These are phyloP conservation scores for Enteromius anoplus DNA, from an alignment of 2,797 vertebrate species.

Conservation along the genomic window DNA sequence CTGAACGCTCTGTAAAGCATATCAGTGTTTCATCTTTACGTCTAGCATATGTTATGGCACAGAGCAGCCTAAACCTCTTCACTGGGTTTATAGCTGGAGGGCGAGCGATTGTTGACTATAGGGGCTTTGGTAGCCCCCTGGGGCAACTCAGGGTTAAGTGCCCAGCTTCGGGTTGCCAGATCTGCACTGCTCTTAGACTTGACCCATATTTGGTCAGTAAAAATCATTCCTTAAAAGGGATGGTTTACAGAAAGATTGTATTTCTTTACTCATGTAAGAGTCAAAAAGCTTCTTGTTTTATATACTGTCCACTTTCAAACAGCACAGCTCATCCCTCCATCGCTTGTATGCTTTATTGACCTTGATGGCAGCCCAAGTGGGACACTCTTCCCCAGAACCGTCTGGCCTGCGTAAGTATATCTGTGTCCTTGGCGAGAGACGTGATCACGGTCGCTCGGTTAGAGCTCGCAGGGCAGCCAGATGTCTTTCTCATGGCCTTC, in stretches of 20 bases:
- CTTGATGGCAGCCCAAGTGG: slow-evolving; percentile 39
- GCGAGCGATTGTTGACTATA: slow-evolving; percentile 1
- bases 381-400: slow-evolving; percentile 33
- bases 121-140: not conserved
- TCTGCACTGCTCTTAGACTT: slow-evolving; percentile 5
- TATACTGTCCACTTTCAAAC: not conserved
- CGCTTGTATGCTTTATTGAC: slow-evolving; percentile 16
- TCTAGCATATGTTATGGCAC: slow-evolving; percentile 32
- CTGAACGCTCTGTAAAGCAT: not conserved
- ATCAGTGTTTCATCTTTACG: slow-evolving; percentile 1
- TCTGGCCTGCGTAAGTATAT: slow-evolving; percentile 45
- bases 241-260: not conserved
- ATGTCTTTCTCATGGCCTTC: slow-evolving; percentile 53
- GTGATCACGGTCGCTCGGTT: slow-evolving; percentile 37
- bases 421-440: slow-evolving; percentile 46
- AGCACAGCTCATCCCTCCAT: slow-evolving; percentile 1
- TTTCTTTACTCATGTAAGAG: not conserved
- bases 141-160: slow-evolving; percentile 28
- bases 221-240: not conserved
- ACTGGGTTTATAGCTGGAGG: slow-evolving; percentile 3
- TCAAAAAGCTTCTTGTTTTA: not conserved
- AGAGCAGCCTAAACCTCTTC: slow-evolving; percentile 17
- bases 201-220: slow-evolving; percentile 16
- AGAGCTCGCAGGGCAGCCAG: slow-evolving; percentile 49
- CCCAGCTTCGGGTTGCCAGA: slow-evolving; percentile 36